Conservation (phyloP, 2,113 vertebrate species). For the Paracanthobrama guichenoti region DNA sequence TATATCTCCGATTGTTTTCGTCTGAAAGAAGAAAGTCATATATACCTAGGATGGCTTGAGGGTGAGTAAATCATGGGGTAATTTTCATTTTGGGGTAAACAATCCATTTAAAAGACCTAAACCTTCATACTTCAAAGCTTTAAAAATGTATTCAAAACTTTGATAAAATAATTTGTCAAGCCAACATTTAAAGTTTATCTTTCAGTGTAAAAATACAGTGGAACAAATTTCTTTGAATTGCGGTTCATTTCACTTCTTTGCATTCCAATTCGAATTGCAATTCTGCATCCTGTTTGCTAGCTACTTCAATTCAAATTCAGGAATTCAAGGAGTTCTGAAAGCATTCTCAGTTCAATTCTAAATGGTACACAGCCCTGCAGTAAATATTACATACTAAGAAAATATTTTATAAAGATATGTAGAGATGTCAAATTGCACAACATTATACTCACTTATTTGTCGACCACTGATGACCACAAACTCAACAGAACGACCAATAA, state of each 20-base stretch:
- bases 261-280: not conserved
- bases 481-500: not conserved
- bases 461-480: constrained; percentile 7
- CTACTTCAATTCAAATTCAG: too few relatives aligned
- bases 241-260: not conserved
- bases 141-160: not conserved
- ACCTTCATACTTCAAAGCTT: not conserved
- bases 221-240: not conserved
- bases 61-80: too few relatives aligned
- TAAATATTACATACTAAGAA: not conserved
- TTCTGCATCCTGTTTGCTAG: not conserved
- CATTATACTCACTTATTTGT: not conserved
- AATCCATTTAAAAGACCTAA: not conserved
- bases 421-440: not conserved
- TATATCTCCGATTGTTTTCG: too few relatives aligned
- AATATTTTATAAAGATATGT: not conserved
- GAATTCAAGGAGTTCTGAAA: not conserved
- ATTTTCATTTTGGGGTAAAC: too few relatives aligned
- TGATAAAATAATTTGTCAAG: not conserved
- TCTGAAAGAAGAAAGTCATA: too few relatives aligned
- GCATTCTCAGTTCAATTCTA: not conserved
- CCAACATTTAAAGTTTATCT: not conserved
- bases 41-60: too few relatives aligned
- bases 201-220: not conserved
- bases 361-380: not conserved